Percentiles rank a stretch among this genome's conserved stretches.
Conservation (phyloP, 2,888 invertebrate species). For the Euplexia lucipara region DNA sequence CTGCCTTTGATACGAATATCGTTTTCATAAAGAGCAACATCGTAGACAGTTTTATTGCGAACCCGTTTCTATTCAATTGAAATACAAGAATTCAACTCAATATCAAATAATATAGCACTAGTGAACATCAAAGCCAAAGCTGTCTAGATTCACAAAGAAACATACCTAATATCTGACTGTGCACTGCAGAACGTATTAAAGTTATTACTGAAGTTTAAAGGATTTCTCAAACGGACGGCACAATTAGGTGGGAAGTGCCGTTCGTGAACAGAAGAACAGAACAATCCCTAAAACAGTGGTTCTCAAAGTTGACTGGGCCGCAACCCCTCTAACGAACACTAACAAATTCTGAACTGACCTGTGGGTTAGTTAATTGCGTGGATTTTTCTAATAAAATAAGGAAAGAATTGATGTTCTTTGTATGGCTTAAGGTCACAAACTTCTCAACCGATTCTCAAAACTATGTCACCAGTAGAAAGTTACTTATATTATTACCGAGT, state of each 20-base stretch:
- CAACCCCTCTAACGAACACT: no score
- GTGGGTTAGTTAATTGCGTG: no score
- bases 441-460: no score
- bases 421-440: no score
- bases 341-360: no score
- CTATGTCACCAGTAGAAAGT: no score
- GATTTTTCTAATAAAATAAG: no score
- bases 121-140: constrained; percentile 32
- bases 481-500: no score
- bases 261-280: constrained; percentile 4
- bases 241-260: constrained; percentile 5
- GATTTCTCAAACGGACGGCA: constrained; percentile 12
- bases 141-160: constrained; percentile 13
- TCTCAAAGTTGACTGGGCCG: no score
- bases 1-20: background rate
- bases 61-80: background rate
- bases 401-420: no score
- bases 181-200: constrained; percentile 19
- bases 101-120: background rate
- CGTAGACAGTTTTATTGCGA: background rate
- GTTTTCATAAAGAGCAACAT: constrained; percentile 7
- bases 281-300: no score
- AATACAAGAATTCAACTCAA: constrained; percentile 5
- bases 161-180: constrained; percentile 1
- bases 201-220: constrained; percentile 34